Evolutionary conservation across 2,888 invertebrate genomes (phyloP), one percentile per base, ranked within the genome.

Genomic region (Uropetala carovei): DNA sequence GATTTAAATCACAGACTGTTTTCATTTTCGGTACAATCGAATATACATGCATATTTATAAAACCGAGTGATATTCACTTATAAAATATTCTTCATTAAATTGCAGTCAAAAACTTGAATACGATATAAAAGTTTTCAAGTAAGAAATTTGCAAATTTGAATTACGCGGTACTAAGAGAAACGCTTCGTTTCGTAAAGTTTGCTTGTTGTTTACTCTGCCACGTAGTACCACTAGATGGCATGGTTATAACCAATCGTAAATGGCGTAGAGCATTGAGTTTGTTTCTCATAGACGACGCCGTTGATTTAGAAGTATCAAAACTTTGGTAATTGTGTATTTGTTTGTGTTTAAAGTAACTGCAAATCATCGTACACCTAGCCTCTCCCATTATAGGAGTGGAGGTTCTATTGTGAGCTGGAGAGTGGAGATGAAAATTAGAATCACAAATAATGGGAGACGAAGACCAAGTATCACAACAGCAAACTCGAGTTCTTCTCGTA

Each of bases 401-500:
- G 83, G 83, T 84, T 83, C 83, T 82, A 83, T 64, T 56, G 82
- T 92, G 58, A 59, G 83, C 60, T 83, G 64, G 82, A 27, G 83
- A 60, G 92, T 84, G 82, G 92, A 82, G 58, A 83, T 92, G 82
- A 83, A 64, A 84, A 92, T 60, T 92, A 84, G 83, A 82, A 92
- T 92, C 81, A 84, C 91, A 92, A 93, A 92, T 92, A 92, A 93
- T 93, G 93, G 93, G 92, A 92, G 93, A 93, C 92, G 92, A 92
- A 68, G 93, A 93, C 89, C 92, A 92, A 82, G 92, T 93, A 92
- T 91, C 92, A 30, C 92, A 85, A 92, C 93, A 93, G 92, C 93
- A 93, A 92, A 93, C 93, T 92, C 93, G 93, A 93, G 93, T 93
- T 92, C 93, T 93, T 27, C 89, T 93, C 18, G 92, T 93, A 92